Evolutionary conservation across 2,888 invertebrate genomes (phyloP), one percentile per base, ranked within the genome.

Genomic region (Hypomecis punctinalis): DNA sequence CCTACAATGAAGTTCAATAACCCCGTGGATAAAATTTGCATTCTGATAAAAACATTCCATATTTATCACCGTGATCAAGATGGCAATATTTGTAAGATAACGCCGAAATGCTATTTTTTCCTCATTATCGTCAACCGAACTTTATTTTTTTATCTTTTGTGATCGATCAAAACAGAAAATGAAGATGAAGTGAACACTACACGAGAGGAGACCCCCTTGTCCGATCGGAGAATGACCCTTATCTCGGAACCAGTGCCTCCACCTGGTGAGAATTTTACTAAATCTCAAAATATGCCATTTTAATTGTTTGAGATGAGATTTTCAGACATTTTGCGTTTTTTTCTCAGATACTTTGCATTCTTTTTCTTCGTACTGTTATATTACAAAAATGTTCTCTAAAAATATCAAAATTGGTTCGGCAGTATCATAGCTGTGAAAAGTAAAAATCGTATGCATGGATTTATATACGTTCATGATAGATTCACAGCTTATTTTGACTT

Each of bases 171-270:
- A 58, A 63, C 70, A 72, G 70, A 72, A 54, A 49, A 66, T 55
- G 85, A 83, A 61, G 89, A 86, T 61, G 81, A 78, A 52, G 73
- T 60, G 65, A 80, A 79, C 51, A 71, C 59, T 63, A 73, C 61
- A 78, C 83, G 83, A 75, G 89, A 89, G 75, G 89, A 85, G 65
- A 85, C 89, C 6, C 86, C 91, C 39, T 65, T 85, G 55, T 70
- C 80, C n/a, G 88, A 88, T 71, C 84, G 92, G 61, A 86, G 93
- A 67, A 90, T 93, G 91, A 92, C 92, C 45, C 83, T 92, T 42
- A 78, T 91, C 72, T 73, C 85, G 7, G 85, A 89, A 75, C 88
- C 88, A 74, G 70, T 70, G 63, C 43, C 66, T 11, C 69, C 77
- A 47, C 59, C 76, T 74, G 82, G 84, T 81, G 83, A 75, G 82